Conservation (phyloP, 2,113 vertebrate genomes). For the Malurus melanocephalus region DNA sequence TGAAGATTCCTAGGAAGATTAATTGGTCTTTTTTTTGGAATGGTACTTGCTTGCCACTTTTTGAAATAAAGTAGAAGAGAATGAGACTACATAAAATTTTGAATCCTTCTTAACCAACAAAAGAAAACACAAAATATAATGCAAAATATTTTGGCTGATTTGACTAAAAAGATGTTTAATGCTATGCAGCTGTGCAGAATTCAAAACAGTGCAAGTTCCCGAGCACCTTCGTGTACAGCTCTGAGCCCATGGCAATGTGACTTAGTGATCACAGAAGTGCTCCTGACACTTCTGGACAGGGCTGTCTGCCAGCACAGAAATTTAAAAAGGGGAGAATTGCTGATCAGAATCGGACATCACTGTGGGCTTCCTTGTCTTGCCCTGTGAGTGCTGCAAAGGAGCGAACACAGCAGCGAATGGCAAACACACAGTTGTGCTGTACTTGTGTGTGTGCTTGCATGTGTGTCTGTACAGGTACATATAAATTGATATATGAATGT, state of each 20-base stretch:
- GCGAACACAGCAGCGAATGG: fast-evolving
- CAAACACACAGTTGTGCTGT: background rate
- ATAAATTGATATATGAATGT: fast-evolving
- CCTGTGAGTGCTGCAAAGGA: background rate
- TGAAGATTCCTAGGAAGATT: slow-evolving; percentile 49
- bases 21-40: slow-evolving; percentile 37
- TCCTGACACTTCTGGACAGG: background rate
- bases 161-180: background rate
- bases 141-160: background rate
- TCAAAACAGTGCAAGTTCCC: background rate
- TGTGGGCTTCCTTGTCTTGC: background rate
- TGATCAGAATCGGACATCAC: background rate
- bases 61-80: slow-evolving; percentile 29
- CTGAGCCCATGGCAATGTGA: fast-evolving
- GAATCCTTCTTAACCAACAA: background rate
- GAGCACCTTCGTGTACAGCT: background rate
- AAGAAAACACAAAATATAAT: slow-evolving; percentile 12
- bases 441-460: fast-evolving
- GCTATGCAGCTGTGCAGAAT: background rate
- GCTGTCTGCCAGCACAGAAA: background rate
- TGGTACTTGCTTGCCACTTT: slow-evolving; percentile 18
- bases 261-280: background rate
- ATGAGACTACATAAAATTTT: background rate
- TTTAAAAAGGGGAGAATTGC: background rate
- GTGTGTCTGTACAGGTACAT: background rate